Evolutionary conservation across 2,797 vertebrate genomes (phyloP).

Genomic region (Pristis pectinata): DNA sequence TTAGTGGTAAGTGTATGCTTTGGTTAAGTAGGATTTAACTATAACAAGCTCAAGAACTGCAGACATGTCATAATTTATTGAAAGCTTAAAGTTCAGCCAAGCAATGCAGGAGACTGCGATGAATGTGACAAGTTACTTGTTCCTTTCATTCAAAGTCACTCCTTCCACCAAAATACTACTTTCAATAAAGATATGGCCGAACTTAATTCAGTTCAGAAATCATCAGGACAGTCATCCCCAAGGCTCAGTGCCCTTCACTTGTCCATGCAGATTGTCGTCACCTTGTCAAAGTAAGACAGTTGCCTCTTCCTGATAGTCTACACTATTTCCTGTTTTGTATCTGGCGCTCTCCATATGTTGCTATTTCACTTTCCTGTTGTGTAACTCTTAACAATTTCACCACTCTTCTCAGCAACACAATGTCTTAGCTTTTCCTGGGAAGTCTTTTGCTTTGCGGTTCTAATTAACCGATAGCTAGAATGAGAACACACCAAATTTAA

Average conservation of each 20-base stretch:
- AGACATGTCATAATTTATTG: neutral
- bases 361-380: neutral
- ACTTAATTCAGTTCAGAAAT: neutral
- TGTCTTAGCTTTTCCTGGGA: neutral
- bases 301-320: neutral
- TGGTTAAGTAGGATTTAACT: too few species aligned
- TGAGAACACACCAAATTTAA: neutral
- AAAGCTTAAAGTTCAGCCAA: neutral
- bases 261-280: neutral
- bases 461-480: neutral
- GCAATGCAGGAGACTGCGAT: too few species aligned
- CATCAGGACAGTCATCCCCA: neutral
- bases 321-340: neutral
- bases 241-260: neutral
- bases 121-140: neutral
- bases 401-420: neutral
- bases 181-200: neutral
- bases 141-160: neutral
- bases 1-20: conserved; percentile 54
- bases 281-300: neutral
- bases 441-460: neutral
- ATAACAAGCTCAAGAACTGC: neutral
- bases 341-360: neutral
- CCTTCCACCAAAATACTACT: too few species aligned
- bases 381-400: neutral